A percentile compares a stretch with the other conserved stretches of the same genome.
These are phyloP conservation scores for Drosophila tropicalis DNA, from an alignment of 1,140 invertebrate species.

Conservation along the genomic window DNA sequence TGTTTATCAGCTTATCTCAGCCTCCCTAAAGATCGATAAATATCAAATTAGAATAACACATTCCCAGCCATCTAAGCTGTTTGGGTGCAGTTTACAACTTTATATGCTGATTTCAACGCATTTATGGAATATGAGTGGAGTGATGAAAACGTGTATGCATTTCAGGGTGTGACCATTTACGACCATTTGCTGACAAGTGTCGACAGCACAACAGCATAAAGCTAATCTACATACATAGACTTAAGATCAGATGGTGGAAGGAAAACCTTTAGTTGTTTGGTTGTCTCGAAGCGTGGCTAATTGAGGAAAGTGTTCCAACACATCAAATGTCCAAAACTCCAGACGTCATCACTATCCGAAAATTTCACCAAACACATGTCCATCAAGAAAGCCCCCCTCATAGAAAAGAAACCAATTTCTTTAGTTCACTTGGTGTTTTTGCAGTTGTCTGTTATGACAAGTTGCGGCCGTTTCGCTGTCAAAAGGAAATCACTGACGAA, in stretches of 20 bases:
- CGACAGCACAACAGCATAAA: conserved; percentile 37
- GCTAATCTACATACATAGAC: conserved; percentile 40
- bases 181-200: conserved; percentile 54
- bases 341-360: conserved; percentile 43
- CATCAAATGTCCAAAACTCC: conserved; percentile 40
- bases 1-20: neutral
- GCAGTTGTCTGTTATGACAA: conserved; percentile 59
- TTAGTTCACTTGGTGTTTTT: neutral
- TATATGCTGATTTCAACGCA: conserved; percentile 6
- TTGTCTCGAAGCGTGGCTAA: conserved; percentile 36
- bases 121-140: conserved; percentile 37
- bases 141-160: neutral
- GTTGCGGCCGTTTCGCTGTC: conserved; percentile 58
- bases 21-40: conserved; percentile 22
- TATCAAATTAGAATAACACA: conserved; percentile 34
- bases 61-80: conserved; percentile 8
- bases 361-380: conserved; percentile 54
- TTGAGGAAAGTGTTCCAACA: conserved; percentile 48
- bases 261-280: conserved; percentile 22
- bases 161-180: conserved; percentile 55
- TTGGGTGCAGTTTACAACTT: conserved; percentile 40
- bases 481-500: conserved; percentile 35
- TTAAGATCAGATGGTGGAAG: conserved; percentile 33
- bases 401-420: conserved; percentile 8
- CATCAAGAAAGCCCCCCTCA: conserved; percentile 22